phyloP scores from a whole-genome alignment of 2,113 vertebrate species.

The Oreocharis arfaki region DNA sequence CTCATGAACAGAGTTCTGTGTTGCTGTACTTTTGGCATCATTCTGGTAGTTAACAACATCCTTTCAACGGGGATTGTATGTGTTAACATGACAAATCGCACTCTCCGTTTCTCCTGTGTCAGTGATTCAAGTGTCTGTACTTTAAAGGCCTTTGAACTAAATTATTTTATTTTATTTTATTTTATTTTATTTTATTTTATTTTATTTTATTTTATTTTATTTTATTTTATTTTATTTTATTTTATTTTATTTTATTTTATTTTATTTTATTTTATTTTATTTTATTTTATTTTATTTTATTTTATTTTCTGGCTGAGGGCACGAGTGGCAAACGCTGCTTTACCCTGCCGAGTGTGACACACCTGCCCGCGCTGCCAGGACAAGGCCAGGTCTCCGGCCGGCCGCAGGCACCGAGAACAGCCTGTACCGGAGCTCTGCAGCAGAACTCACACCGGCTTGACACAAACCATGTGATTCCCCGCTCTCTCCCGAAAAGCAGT shows the following conservation, averaged over 20 bases:
- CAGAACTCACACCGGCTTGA: neutral
- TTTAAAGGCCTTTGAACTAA: neutral
- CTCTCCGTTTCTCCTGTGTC: neutral
- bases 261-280: too few relatives aligned
- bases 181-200: too few relatives aligned
- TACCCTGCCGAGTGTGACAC: neutral
- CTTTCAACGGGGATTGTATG: fast-evolving
- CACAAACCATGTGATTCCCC: neutral
- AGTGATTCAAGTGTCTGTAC: neutral
- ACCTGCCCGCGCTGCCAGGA: neutral
- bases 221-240: too few relatives aligned
- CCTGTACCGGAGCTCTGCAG: neutral
- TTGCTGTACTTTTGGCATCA: neutral
- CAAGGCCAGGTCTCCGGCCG: neutral
- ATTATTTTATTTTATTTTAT: neutral
- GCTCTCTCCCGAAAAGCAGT: neutral
- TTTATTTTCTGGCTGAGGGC: neutral
- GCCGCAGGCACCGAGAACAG: neutral
- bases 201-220: too few relatives aligned
- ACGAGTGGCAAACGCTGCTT: fast-evolving
- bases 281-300: too few relatives aligned
- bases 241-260: too few relatives aligned
- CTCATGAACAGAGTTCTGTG: neutral
- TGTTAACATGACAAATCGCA: neutral
- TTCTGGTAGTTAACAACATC: neutral